Base-by-base conservation (phyloP, 2,888 invertebrate species). In the Iselma pallidipennis region DNA sequence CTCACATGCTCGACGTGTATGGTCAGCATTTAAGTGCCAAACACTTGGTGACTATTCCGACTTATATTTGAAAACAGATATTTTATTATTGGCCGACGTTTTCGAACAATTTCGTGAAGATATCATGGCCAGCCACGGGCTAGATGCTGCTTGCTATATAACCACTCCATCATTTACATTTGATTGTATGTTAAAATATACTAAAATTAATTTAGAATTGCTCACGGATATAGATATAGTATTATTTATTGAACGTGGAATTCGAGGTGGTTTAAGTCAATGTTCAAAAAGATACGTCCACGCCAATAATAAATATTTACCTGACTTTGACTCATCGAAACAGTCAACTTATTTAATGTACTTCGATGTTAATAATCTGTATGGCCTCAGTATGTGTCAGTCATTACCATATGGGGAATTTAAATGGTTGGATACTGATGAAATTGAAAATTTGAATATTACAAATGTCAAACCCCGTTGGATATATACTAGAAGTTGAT, bases 271-370 rank as follows among this genome's bases (percentile, higher is more conserved):
- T 9, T 56, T 79, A 4, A 70, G 68, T 26, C 69, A 69, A 33
- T 67, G 66, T 49, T 67, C 60, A 10, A 72, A 76, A 51, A 57
- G 77, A 42, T 72, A 75, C 67, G 70, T 72, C 1, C 66, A 69
- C 53, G 79, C 79, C 0, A 78, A 80, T 63, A 80, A 80, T 67
- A 74, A 72, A 60, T 78, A 75, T 58, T 66, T 77, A 60, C 49
- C 53, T 1, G 62, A 72, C 7, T 73, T 66, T 61, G 65, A 78
- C 42, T 26, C 57, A 4, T 2, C 4, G 4, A 2, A 37, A 2
- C 4, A 2, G 6, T 37, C 42, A 37, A 4, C 2, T 4, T 37
- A 37, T 37, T 6, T 37, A 37, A 64, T 25, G 52, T 4, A 49
- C 23, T 9, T 57, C 68, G 50, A 50, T 62, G n/a, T 55, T 52